Base-by-base conservation (phyloP, 2,113 vertebrate species). In the Canis aureus region DNA sequence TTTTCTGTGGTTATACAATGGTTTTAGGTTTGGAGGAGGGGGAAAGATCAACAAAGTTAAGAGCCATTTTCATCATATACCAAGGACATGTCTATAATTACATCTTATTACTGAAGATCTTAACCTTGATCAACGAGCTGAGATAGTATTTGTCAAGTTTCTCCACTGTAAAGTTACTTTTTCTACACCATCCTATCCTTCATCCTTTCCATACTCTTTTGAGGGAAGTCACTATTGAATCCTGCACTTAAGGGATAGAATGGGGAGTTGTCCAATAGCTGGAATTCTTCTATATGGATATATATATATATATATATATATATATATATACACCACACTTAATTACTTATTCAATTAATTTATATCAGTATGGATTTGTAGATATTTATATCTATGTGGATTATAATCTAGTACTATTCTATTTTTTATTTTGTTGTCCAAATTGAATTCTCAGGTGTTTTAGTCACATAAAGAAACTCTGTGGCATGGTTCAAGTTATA, bases 171-270 rank as follows among this genome's bases (percentile, higher is more conserved):
- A 59, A 51, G 38, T 60, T 59, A 20, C 3, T 20, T 8, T 73
- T n/a, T 6, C 43, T 4, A 62, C 9, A 15, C 20, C 8, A 66
- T 2, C 15, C 4, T 23, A 11, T 1, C n/a, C 22, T 2, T 59
- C 8, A 57, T 0, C 29, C 23, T 22, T 64, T 78, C 16, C 32
- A 25, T 43, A 67, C 0, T 17, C 43, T 92, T 49, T 76, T 43
- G 64, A 73, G 91, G 53, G 10, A 51, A n/a, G 8, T 23, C 29
- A 51, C 0, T 25, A 2, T 19, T 80, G 29, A 81, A 66, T 35
- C 17, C 35, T 13, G 95, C 12, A 20, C 19, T 69, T 49, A 73
- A 71, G 8, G 9, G 43, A 49, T 55, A 7, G 4, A 1, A 22
- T 27, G 6, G 16, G 25, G n/a, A 73, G 2, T 11, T 84, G 51